Conservation (phyloP, 2,797 vertebrate genomes). For the Syngnathus acus region DNA sequence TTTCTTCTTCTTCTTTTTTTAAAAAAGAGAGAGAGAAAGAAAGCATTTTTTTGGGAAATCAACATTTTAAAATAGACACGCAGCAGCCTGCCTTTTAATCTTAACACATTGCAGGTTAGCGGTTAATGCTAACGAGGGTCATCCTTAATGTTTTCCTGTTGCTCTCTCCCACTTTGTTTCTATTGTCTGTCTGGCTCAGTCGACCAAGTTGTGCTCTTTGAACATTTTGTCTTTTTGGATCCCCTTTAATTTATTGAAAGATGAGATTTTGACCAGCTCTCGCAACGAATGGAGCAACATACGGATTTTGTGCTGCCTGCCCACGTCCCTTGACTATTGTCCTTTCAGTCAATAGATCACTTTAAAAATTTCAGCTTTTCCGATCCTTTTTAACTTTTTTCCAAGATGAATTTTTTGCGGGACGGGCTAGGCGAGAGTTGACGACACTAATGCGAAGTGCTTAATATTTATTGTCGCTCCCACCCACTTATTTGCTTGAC, state of each 20-base stretch:
- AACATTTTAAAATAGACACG: neutral
- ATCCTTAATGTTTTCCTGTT: neutral
- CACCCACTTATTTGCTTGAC: too few relatives aligned
- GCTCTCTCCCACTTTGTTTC: neutral
- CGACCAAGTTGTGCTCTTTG: slow-evolving; percentile 5
- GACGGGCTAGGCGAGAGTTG: too few relatives aligned
- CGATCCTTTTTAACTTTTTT: neutral
- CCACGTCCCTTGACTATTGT: slow-evolving; percentile 19
- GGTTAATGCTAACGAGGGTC: neutral
- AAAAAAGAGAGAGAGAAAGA: too few relatives aligned
- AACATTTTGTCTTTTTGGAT: slow-evolving; percentile 7
- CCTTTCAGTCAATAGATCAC: slow-evolving; percentile 40
- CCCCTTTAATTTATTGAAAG: neutral
- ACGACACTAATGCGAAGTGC: too few relatives aligned
- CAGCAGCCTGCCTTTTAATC: neutral
- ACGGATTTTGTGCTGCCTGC: neutral
- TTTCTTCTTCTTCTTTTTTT: neutral
- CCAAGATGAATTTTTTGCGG: neutral
- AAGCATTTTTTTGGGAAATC: neutral
- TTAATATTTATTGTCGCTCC: neutral
- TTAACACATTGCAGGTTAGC: neutral
- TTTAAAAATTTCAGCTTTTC: slow-evolving; percentile 7
- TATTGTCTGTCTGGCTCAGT: slow-evolving; percentile 33
- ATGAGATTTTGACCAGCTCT: neutral
- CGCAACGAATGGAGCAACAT: neutral